phyloP scores from a whole-genome alignment of 1,140 invertebrate species.

The Mizuhopecten yessoensis region DNA sequence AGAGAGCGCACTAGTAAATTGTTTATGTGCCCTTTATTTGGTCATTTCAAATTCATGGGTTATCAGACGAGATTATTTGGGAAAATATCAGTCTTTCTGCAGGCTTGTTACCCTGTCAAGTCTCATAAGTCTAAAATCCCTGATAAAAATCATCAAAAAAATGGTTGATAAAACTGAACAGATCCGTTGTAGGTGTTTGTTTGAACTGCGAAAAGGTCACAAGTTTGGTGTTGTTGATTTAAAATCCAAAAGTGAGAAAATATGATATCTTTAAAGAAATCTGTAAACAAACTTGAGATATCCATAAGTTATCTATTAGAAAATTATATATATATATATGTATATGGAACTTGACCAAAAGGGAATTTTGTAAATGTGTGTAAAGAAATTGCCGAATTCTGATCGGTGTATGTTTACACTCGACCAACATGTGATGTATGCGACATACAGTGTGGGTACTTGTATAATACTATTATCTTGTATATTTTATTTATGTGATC shows the following conservation, averaged over 20 bases:
- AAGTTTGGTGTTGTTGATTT: no score
- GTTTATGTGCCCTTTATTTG: background rate
- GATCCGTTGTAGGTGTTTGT: background rate
- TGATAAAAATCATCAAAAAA: background rate
- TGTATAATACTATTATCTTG: background rate
- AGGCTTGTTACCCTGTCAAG: background rate
- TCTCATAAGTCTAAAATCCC: background rate
- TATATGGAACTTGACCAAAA: background rate
- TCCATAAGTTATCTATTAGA: no score
- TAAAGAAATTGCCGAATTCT: background rate
- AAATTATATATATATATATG: background rate
- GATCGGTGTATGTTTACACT: background rate
- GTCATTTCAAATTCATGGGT: background rate
- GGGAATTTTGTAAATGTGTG: background rate
- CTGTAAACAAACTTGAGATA: no score
- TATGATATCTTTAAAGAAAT: no score
- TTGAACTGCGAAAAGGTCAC: no score
- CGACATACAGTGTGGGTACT: background rate
- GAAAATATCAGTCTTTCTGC: background rate
- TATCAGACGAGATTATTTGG: no score
- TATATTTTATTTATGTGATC: constrained; percentile 40
- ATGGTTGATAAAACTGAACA: background rate
- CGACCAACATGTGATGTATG: background rate
- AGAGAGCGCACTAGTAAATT: background rate
- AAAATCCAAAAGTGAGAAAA: no score